Evolutionary conservation across 2,113 vertebrate species (phyloP).

Genomic region (Gadus macrocephalus): DNA sequence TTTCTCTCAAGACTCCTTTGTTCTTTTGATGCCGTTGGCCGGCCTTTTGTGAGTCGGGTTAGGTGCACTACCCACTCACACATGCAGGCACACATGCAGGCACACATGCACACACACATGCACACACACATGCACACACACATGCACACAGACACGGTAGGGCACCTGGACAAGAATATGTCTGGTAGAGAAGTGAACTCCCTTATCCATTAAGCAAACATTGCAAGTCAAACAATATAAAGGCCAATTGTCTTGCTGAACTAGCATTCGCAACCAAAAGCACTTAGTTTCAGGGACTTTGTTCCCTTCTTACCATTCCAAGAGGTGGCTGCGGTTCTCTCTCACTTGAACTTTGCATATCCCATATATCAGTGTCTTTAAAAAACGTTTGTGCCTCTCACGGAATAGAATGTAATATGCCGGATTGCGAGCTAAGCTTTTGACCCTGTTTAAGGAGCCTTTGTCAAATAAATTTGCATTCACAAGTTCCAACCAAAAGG

Average conservation of each 20-base stretch:
- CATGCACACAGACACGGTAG: conserved; percentile 5
- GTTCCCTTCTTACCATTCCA: too few relatives aligned
- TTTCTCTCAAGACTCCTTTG: conserved; percentile 14
- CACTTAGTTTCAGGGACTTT: conserved; percentile 47
- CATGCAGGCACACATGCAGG: not conserved
- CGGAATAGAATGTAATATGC: too few relatives aligned
- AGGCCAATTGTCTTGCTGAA: conserved; percentile 39
- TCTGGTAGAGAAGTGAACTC: too few relatives aligned
- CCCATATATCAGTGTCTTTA: too few relatives aligned
- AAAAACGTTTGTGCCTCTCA: too few relatives aligned
- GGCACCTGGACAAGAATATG: not conserved
- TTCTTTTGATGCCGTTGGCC: conserved; percentile 54
- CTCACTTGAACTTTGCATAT: too few relatives aligned
- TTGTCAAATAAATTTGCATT: too few relatives aligned
- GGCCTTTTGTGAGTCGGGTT: conserved; percentile 35
- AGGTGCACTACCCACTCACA: not conserved
- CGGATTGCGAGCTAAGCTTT: too few relatives aligned
- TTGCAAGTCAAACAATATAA: conserved; percentile 5
- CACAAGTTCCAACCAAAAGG: too few relatives aligned
- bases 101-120: not conserved
- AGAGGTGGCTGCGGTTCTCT: too few relatives aligned
- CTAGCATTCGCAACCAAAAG: conserved; percentile 53
- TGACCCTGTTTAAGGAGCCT: too few relatives aligned
- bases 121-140: not conserved
- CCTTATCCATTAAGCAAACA: too few relatives aligned